phyloP scores from a whole-genome alignment of 2,888 invertebrate genomes.

The Drosophila koepferae region DNA sequence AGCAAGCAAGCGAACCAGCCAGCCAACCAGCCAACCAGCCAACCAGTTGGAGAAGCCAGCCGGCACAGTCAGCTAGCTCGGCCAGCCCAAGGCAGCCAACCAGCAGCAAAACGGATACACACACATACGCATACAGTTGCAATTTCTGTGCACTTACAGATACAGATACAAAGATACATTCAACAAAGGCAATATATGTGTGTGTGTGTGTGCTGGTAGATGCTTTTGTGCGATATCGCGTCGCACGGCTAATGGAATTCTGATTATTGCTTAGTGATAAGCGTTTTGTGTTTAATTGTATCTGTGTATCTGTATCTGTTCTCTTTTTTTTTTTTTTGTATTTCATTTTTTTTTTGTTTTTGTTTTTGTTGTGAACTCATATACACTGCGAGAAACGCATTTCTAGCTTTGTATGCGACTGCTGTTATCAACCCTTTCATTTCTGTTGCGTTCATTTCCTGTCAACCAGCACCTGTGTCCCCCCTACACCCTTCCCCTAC shows the following conservation, averaged over 20 bases:
- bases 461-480: slow-evolving; percentile 43
- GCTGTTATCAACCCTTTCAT: slow-evolving; percentile 55
- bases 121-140: slow-evolving; percentile 47
- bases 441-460: slow-evolving; percentile 54
- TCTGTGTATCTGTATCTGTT: slow-evolving; percentile 82
- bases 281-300: slow-evolving; percentile 84
- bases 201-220: slow-evolving; percentile 53
- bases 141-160: slow-evolving; percentile 64
- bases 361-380: slow-evolving; percentile 12
- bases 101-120: slow-evolving; percentile 77
- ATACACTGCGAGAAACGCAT: slow-evolving; percentile 28
- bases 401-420: not conserved
- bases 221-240: slow-evolving; percentile 77
- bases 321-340: slow-evolving; percentile 12
- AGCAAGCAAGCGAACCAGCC: slow-evolving; percentile 43
- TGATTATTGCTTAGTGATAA: slow-evolving; percentile 84
- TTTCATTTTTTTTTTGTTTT: not conserved
- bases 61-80: slow-evolving; percentile 35
- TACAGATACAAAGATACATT: slow-evolving; percentile 72
- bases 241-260: slow-evolving; percentile 84
- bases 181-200: slow-evolving; percentile 46
- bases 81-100: slow-evolving; percentile 55
- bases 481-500: slow-evolving; percentile 1
- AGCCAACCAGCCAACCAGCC: slow-evolving; percentile 46
- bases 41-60: slow-evolving; percentile 48